Conservation (phyloP, 2,113 vertebrate species). For the Gavia stellata region DNA sequence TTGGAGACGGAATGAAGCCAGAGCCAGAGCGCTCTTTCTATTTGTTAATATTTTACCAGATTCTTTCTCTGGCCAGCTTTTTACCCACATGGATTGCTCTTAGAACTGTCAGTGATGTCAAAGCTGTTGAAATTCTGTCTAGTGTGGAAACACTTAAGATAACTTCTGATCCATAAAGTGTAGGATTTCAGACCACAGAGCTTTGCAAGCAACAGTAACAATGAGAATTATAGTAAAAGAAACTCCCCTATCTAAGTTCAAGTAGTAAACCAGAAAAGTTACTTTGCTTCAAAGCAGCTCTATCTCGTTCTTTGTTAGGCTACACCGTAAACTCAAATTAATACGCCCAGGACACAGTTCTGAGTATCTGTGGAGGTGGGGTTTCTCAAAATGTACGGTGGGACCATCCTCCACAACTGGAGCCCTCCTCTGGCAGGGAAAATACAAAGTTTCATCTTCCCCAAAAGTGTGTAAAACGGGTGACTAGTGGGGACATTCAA, state of each 20-base stretch:
- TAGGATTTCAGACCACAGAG: conserved; percentile 14
- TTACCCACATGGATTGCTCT: conserved; percentile 60
- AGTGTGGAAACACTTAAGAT: conserved; percentile 62
- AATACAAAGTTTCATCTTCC: not conserved
- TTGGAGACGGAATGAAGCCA: not conserved
- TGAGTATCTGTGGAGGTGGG: not conserved
- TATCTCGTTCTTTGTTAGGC: not conserved
- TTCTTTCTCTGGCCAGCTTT: conserved; percentile 50
- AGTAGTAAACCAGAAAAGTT: conserved; percentile 8
- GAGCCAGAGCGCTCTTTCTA: not conserved
- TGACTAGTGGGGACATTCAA: not conserved
- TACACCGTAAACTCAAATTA: not conserved
- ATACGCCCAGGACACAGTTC: not conserved
- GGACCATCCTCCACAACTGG: too few relatives aligned
- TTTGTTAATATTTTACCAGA: conserved; percentile 66
- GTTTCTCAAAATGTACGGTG: not conserved
- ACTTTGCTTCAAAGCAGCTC: not conserved
- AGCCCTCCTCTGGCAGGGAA: not conserved
- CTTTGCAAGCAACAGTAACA: not conserved
- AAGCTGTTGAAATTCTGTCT: conserved; percentile 70
- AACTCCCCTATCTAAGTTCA: not conserved
- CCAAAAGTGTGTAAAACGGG: not conserved
- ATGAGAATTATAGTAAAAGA: not conserved
- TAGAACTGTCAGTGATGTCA: conserved; percentile 65
- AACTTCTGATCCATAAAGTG: conserved; percentile 58